Conservation (phyloP, 2,113 vertebrate genomes). For the Tricholaema leucomelas region DNA sequence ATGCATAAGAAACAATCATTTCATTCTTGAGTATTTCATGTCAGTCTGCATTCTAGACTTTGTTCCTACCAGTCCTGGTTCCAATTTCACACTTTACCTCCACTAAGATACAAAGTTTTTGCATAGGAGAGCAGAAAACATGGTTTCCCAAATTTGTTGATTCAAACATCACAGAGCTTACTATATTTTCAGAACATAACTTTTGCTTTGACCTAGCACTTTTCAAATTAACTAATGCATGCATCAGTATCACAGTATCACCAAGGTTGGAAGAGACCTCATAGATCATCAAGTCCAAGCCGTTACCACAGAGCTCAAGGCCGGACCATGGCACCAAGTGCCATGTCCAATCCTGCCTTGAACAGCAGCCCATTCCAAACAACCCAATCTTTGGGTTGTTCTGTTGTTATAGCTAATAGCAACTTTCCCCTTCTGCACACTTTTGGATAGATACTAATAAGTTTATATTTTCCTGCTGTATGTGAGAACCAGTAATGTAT, state of each 20-base stretch:
- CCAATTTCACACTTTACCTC: background rate
- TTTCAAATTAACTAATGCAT: background rate
- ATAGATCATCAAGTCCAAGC: too few relatives aligned
- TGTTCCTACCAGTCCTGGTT: background rate
- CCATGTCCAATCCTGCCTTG: too few relatives aligned
- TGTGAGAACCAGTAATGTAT: background rate
- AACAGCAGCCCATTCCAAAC: too few relatives aligned
- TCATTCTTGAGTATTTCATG: background rate
- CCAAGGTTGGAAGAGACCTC: too few relatives aligned
- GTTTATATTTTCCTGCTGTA: background rate
- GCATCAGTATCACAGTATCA: too few relatives aligned
- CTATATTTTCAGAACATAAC: background rate
- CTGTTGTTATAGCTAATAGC: background rate
- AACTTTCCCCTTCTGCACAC: background rate
- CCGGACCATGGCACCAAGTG: too few relatives aligned
- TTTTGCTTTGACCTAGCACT: background rate
- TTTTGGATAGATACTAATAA: background rate
- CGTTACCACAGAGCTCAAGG: too few relatives aligned
- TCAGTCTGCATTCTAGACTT: background rate
- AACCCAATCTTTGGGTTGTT: too few relatives aligned
- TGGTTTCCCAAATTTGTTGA: background rate
- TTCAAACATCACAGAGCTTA: background rate
- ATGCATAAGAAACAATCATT: background rate
- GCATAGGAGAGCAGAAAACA: background rate
- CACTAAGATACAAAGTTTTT: background rate